Evolutionary conservation across 1,140 invertebrate species (phyloP), one percentile per base, ranked within the genome.

Genomic region (Microplitis mediator): DNA sequence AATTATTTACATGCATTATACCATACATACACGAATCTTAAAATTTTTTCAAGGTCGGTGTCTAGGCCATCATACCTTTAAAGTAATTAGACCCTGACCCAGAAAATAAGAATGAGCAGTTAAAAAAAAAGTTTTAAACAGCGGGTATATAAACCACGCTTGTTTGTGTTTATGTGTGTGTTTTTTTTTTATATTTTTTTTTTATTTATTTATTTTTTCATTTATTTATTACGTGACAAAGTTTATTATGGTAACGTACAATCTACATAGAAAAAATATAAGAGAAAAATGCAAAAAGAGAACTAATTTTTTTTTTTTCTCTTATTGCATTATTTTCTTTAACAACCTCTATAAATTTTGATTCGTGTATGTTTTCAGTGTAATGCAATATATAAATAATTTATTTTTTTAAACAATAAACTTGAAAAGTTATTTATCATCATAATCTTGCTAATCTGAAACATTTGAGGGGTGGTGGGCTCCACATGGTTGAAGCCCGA

Each of bases 401-500:
- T 45, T 9, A 2, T 54, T 54, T 54, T 1, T 54, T 14, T 13
- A 54, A 54, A 4, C 5, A 16, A 54, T 61, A 11, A 11, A 9
- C 31, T 61, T 4, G 0, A 8, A 8, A 3, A 32, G 9, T 36
- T 4, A 13, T n/a, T 63, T 35, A 64, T 50, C 31, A 62, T 62
- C 32, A 35, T 34, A 23, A 62, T 62, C 2, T 36, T n/a, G 5
- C 14, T 60, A 5, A 13, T 60, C 31, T 60, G 3, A 60, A 54
- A 50, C 31, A 39, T 56, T 52, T 3, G n/a, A 31, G 32, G 63
- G 67, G 11, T 16, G 2, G 39, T 16, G 63, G 74, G 72, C 73
- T 80, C 76, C 77, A 76, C 78, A 81, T 80, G 16, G 13, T 74
- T 77, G 74, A 77, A 77, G 76, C 72, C 76, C 58, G 72, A 72